A percentile compares a stretch with the other conserved stretches of the same genome.
Evolutionary conservation across 2,888 invertebrate genomes (phyloP).

Genomic region (Sminthurinus aureus): DNA sequence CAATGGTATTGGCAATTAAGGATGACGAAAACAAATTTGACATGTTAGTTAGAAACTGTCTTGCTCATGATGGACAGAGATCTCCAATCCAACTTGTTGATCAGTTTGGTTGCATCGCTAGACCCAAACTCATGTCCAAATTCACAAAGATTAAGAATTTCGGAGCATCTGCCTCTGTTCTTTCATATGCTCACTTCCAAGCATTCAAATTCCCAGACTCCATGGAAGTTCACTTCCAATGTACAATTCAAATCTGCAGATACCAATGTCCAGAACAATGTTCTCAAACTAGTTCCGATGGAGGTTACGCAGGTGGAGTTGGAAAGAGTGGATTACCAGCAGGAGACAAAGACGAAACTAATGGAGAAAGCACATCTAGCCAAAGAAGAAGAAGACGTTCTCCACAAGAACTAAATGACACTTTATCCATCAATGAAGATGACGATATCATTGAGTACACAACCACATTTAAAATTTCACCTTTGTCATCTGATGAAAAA

Average conservation of each 20-base stretch:
- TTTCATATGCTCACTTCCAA: conserved; percentile 95
- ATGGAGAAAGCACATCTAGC: conserved; percentile 65
- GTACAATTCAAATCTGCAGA: conserved; percentile 92
- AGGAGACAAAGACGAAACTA: conserved; percentile 68
- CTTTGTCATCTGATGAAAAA: conserved; percentile 61
- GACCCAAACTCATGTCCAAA: conserved; percentile 87
- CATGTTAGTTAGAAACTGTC: conserved; percentile 92
- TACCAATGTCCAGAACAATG: conserved; percentile 94
- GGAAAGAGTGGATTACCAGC: conserved; percentile 56
- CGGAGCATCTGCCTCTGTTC: conserved; percentile 91
- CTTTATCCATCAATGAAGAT: conserved; percentile 49
- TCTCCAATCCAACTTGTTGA: conserved; percentile 93
- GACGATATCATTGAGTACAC: conserved; percentile 56
- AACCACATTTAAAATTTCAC: conserved; percentile 62
- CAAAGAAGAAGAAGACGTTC: conserved; percentile 70
- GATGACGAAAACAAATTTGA: conserved; percentile 96
- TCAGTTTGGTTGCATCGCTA: conserved; percentile 90
- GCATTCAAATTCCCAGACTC: conserved; percentile 97
- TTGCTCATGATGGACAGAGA: conserved; percentile 92
- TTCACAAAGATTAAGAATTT: conserved; percentile 97
- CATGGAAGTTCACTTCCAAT: conserved; percentile 97
- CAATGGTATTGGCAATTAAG: conserved; percentile 94
- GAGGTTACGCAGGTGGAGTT: conserved; percentile 49
- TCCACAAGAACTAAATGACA: conserved; percentile 48
- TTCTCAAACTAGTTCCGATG: too few relatives aligned